Evolutionary conservation across 2,888 invertebrate genomes (phyloP).

Genomic region (Nebria brevicollis): DNA sequence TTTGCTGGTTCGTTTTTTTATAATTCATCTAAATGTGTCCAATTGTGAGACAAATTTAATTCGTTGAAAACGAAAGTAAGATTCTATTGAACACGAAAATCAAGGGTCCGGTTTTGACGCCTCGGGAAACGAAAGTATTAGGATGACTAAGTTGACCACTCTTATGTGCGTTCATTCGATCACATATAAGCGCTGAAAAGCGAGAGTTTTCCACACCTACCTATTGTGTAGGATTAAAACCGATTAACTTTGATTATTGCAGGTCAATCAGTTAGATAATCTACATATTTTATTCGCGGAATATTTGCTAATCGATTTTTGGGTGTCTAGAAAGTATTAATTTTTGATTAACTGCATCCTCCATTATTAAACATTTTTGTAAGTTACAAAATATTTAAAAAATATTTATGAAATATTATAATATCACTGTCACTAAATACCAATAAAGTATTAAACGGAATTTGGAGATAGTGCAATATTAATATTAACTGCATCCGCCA

Average conservation of each 20-base stretch:
- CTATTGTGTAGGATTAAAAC: background rate
- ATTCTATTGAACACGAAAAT: background rate
- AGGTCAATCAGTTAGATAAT: background rate
- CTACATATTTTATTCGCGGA: background rate
- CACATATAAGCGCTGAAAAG: background rate
- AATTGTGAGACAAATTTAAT: background rate
- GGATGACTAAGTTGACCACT: background rate
- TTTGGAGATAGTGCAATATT: too few relatives aligned
- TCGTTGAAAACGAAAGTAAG: background rate
- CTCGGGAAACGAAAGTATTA: background rate
- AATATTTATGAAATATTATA: too few relatives aligned
- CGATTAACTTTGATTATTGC: background rate
- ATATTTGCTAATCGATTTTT: background rate
- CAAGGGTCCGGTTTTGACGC: conserved; percentile 1
- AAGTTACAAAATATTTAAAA: too few relatives aligned
- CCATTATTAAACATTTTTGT: background rate
- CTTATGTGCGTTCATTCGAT: background rate
- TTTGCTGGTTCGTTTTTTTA: background rate
- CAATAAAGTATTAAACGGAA: too few relatives aligned
- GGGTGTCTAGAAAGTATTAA: background rate
- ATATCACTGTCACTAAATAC: too few relatives aligned
- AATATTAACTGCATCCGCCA: too few relatives aligned
- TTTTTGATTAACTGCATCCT: background rate
- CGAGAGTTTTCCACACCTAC: conserved; percentile 1
- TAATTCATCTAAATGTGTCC: background rate